Conservation (phyloP, 1,140 invertebrate genomes). For the Caenorhabditis inopinata region DNA sequence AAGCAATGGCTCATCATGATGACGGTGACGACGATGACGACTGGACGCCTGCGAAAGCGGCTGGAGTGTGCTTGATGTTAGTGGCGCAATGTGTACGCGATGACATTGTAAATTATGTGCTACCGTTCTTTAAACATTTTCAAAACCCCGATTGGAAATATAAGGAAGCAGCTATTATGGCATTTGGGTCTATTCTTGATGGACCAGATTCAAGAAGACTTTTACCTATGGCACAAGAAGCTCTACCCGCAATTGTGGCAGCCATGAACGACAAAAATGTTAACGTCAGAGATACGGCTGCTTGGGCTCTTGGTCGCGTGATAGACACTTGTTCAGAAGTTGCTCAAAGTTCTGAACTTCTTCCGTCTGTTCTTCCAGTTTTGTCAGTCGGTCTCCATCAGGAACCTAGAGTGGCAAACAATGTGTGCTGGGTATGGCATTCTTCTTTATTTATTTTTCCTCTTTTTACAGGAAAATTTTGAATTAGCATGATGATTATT, state of each 20-base stretch:
- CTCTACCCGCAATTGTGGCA: constrained; percentile 89
- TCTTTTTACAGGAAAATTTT: no score
- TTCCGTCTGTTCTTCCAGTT: constrained; percentile 77
- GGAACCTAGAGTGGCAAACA: constrained; percentile 91
- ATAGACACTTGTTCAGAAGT: constrained; percentile 95
- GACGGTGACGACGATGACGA: constrained; percentile 90
- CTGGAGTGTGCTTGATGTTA: constrained; percentile 98
- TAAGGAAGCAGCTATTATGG: constrained; percentile 92
- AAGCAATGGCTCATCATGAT: constrained; percentile 79
- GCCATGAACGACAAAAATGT: constrained; percentile 84
- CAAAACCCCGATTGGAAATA: constrained; percentile 88
- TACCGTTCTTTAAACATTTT: constrained; percentile 97
- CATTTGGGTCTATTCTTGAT: constrained; percentile 92
- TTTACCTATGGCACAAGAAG: constrained; percentile 89
- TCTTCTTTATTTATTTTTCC: not conserved
- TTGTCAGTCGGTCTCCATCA: constrained; percentile 81
- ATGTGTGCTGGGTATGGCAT: constrained; percentile 85
- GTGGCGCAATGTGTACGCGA: constrained; percentile 95
- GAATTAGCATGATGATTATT: no score
- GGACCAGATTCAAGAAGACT: constrained; percentile 84
- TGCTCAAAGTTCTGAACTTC: constrained; percentile 74
- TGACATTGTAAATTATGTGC: constrained; percentile 87
- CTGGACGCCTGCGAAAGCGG: constrained; percentile 98
- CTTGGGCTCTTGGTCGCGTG: constrained; percentile 95
- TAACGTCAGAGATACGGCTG: constrained; percentile 88